Evolutionary conservation across 2,113 vertebrate genomes (phyloP).

Genomic region (Cisticola juncidis): DNA sequence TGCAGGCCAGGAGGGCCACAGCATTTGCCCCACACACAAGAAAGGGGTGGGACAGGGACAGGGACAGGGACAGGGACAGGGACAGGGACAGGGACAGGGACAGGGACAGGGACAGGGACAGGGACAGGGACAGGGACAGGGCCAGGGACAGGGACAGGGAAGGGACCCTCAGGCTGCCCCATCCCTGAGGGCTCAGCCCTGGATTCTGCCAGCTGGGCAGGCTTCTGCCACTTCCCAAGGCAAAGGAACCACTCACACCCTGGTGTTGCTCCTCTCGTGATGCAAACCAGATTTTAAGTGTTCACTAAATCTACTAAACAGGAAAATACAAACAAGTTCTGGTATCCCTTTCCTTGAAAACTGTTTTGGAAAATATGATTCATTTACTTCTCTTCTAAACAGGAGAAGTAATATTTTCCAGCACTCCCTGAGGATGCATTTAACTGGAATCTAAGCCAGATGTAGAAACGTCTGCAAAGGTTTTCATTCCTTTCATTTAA

Average conservation of each 20-base stretch:
- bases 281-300: background rate
- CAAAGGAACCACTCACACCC: background rate
- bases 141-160: no score
- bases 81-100: no score
- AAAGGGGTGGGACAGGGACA: background rate
- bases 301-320: background rate
- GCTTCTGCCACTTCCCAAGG: background rate
- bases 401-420: conserved; percentile 57
- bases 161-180: background rate
- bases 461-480: background rate
- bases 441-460: background rate
- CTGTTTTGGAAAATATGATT: background rate
- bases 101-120: no score
- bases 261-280: rapidly evolving
- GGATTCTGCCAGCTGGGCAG: background rate
- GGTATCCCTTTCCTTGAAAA: background rate
- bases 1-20: background rate
- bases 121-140: no score
- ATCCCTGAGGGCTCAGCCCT: rapidly evolving
- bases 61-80: background rate
- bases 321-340: background rate
- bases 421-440: background rate
- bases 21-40: rapidly evolving
- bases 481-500: background rate
- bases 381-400: conserved; percentile 39